Base-by-base conservation (phyloP, 2,888 invertebrate species). In the Dugesia japonica region DNA sequence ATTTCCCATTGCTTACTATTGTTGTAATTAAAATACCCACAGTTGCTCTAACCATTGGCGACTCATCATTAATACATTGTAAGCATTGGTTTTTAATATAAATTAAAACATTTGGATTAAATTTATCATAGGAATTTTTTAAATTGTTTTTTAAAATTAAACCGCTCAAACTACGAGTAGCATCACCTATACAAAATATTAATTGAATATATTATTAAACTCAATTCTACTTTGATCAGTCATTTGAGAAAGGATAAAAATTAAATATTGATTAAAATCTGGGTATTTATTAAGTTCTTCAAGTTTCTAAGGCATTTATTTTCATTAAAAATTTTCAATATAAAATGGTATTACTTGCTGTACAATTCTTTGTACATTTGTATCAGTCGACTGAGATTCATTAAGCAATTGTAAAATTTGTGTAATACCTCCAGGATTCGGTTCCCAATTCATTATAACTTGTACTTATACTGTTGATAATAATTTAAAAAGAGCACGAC, bases 141-240 rank as follows among this genome's bases (percentile, higher is more conserved):
- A 98, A 92, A 86, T 97, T 98, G 86, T 98, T 99, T 85, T 98
- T 98, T 81, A 98, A 87, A 82, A 99, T 94, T 80, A 99, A 87
- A 81, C 98, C 98, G 87, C 94, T 94, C 75, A 98, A 86, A 28
- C 97, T 97, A 82, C 98, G 89, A 77, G 94, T 95, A 76, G 97
- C 92, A 85, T 95, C 95, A 88, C 95, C 94, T 89, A 82, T 27
- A 81, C 80, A 71, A 31, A 77, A n/a, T n/a, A n/a, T n/a, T n/a
- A n/a, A n/a, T n/a, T n/a, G n/a, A n/a, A n/a, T n/a, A n/a, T n/a
- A n/a, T n/a, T n/a, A n/a, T n/a, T n/a, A n/a, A n/a, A n/a, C n/a
- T n/a, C n/a, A n/a, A n/a, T n/a, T n/a, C 42, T 31, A 77, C 75
- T 71, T 77, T 77, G 76, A 26, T 76, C 31, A 4, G 20, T 77